Conservation (phyloP, 2,113 vertebrate species). For the Perognathus longimembris region DNA sequence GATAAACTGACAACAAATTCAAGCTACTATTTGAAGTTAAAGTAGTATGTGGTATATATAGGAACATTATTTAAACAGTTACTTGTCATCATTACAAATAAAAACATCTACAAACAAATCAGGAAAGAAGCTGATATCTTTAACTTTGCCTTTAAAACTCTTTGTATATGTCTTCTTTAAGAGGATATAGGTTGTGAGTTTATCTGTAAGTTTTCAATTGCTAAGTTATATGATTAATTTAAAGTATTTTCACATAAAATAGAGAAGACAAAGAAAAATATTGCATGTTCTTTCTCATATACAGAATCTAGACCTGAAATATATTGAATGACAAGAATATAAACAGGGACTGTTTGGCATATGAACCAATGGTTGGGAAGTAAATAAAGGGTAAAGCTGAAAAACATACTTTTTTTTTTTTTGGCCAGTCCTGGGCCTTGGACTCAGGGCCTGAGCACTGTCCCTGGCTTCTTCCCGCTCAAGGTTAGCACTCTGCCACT, state of each 20-base stretch:
- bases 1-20: background rate
- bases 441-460: no score
- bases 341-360: no score
- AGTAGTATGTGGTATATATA: background rate
- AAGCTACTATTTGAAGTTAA: constrained; percentile 49
- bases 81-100: background rate
- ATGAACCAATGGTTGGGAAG: no score
- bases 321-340: no score
- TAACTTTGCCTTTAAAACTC: constrained; percentile 48
- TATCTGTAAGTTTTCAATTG: background rate
- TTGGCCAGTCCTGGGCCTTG: no score
- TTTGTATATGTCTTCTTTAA: background rate
- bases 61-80: constrained; percentile 45
- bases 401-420: no score
- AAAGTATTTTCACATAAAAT: background rate
- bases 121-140: background rate
- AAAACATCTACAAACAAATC: constrained; percentile 29
- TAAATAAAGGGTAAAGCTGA: no score
- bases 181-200: constrained; percentile 10
- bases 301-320: no score
- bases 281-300: no score
- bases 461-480: no score
- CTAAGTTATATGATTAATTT: background rate
- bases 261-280: no score
- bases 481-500: no score